Conservation (phyloP, 2,797 vertebrate genomes). For the Protonibea diacanthus region DNA sequence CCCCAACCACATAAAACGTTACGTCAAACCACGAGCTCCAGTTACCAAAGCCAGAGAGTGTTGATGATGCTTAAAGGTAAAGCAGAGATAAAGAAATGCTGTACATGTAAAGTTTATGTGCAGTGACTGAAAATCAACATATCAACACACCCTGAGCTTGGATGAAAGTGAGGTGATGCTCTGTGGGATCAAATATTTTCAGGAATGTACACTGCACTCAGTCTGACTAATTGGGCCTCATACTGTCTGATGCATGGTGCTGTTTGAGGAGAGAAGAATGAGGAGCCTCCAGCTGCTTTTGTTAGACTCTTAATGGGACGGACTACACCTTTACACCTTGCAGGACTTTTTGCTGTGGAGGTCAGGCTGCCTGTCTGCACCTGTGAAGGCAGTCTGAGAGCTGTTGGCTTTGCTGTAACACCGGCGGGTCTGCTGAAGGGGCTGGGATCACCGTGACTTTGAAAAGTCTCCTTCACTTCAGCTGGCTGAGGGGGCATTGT, state of each 20-base stretch:
- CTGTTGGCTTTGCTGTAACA: conserved; percentile 60
- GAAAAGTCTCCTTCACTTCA: conserved; percentile 69
- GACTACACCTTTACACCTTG: conserved; percentile 43
- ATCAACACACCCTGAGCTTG: conserved; percentile 58
- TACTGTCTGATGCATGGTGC: conserved; percentile 27
- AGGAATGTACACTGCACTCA: conserved; percentile 73
- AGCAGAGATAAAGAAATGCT: conserved; percentile 29
- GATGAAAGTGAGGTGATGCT: conserved; percentile 32
- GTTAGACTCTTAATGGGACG: conserved; percentile 48
- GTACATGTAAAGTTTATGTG: conserved; percentile 42
- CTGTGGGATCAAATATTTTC: conserved; percentile 34
- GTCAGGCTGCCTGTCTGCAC: conserved; percentile 43
- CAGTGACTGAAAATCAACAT: conserved; percentile 41
- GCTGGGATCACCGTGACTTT: conserved; percentile 60
- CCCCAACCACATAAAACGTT: conserved; percentile 49
- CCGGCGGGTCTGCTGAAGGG: conserved; percentile 61
- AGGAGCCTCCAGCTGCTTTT: conserved; percentile 54
- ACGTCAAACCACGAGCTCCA: conserved; percentile 50
- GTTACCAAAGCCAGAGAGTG: conserved; percentile 35
- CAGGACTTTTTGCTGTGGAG: conserved; percentile 35
- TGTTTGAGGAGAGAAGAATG: conserved; percentile 23
- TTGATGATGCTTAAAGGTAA: conserved; percentile 29
- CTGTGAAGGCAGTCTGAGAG: conserved; percentile 58
- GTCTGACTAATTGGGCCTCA: conserved; percentile 45
- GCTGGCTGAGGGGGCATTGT: conserved; percentile 66